Conservation (phyloP, 2,888 invertebrate genomes). For the Archips crataeganus region DNA sequence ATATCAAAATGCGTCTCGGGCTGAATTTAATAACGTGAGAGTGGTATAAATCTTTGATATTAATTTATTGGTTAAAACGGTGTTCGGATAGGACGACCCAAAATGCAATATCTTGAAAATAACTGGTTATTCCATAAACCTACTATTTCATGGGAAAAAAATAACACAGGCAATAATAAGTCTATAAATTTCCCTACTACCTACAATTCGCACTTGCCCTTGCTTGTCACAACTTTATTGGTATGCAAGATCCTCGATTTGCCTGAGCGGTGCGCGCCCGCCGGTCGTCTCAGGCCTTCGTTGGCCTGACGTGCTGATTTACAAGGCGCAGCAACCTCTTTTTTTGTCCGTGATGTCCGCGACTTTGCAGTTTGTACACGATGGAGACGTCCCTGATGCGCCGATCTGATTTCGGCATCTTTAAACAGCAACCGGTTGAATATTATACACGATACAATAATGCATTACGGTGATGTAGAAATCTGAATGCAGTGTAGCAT, state of each 20-base stretch:
- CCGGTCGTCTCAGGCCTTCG: constrained; percentile 47
- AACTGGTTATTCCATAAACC: too few relatives aligned
- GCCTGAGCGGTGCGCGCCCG: constrained; percentile 55
- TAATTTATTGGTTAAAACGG: constrained; percentile 27
- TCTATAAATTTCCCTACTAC: neutral
- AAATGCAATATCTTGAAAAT: neutral
- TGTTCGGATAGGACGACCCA: neutral
- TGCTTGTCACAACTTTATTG: constrained; percentile 60
- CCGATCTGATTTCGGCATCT: constrained; percentile 80
- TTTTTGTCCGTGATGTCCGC: constrained; percentile 61
- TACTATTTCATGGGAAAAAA: too few relatives aligned
- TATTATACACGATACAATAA: constrained; percentile 27
- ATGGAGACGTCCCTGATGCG: constrained; percentile 74
- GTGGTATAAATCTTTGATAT: constrained; percentile 50
- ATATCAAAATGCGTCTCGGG: constrained; percentile 57
- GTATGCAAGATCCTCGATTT: constrained; percentile 59
- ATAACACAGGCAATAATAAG: too few relatives aligned
- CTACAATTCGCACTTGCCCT: constrained; percentile 29
- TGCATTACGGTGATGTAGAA: neutral
- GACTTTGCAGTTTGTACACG: constrained; percentile 53
- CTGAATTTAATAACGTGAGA: constrained; percentile 60
- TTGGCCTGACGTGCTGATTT: constrained; percentile 73
- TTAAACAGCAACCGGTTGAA: constrained; percentile 58
- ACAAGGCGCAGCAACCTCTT: constrained; percentile 75
- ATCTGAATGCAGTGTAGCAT: neutral